Evolutionary conservation across 2,797 vertebrate genomes (phyloP).

Genomic region (Trichosurus vulpecula): DNA sequence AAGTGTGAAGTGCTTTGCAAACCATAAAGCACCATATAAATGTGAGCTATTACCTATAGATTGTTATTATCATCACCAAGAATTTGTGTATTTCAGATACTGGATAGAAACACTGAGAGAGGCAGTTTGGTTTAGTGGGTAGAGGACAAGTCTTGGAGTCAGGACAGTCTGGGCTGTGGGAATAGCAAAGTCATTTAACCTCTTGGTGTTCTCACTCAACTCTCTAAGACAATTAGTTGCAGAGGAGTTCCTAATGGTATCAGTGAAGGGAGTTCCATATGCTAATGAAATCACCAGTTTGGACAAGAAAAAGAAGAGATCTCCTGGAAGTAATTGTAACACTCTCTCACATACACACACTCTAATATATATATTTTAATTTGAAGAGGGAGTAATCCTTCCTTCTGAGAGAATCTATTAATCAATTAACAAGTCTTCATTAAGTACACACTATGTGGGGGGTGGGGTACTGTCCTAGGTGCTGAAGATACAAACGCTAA

Average conservation of each 20-base stretch:
- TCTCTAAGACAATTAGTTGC: background rate
- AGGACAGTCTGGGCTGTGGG: background rate
- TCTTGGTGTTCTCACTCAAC: background rate
- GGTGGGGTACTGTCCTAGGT: background rate
- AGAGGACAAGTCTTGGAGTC: background rate
- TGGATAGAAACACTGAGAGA: background rate
- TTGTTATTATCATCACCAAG: background rate
- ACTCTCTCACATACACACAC: background rate
- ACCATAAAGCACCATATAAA: background rate
- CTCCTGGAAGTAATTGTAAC: background rate
- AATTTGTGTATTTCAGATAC: background rate
- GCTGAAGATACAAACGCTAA: background rate
- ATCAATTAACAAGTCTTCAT: background rate
- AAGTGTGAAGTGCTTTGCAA: background rate
- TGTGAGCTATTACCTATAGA: background rate
- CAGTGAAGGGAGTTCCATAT: background rate
- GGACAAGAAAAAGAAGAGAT: background rate
- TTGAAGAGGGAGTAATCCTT: background rate
- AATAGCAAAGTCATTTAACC: background rate
- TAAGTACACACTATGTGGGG: background rate
- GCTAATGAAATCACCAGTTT: background rate
- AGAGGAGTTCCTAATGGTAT: background rate
- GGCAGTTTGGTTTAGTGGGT: background rate
- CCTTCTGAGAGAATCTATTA: background rate
- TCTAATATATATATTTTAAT: background rate